These are phyloP conservation scores for Calypte anna DNA, from an alignment of 2,113 vertebrate genomes.

Conservation along the genomic window DNA sequence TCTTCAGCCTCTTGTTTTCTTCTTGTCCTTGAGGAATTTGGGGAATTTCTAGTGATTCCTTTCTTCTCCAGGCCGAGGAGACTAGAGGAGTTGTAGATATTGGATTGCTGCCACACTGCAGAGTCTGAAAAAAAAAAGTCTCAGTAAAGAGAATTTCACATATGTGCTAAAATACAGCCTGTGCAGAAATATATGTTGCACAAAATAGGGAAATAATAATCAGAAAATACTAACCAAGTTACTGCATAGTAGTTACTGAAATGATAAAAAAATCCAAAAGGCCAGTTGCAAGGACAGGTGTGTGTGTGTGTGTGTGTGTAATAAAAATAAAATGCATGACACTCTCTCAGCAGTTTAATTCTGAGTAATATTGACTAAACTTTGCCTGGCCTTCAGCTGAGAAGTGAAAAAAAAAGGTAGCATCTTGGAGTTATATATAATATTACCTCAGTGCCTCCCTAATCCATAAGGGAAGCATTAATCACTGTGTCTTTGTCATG, in stretches of 20 bases:
- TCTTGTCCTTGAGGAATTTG: background rate
- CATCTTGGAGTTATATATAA: background rate
- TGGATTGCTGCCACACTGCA: background rate
- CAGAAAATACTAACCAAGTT: background rate
- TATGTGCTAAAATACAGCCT: background rate
- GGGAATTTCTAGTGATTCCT: background rate
- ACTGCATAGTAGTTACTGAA: background rate
- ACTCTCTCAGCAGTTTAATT: background rate
- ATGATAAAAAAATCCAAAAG: background rate
- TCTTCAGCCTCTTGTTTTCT: background rate
- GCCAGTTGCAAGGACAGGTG: background rate
- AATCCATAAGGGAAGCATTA: constrained; percentile 36
- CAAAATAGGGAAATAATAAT: background rate
- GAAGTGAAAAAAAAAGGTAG: background rate
- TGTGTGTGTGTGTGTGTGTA: background rate
- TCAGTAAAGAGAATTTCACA: background rate
- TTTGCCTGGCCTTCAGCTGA: constrained; percentile 25
- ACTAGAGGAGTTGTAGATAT: background rate
- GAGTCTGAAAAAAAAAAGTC: background rate
- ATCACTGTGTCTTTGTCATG: constrained; percentile 50
- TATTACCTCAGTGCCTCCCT: constrained; percentile 17
- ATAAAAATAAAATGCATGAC: background rate
- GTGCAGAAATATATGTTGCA: background rate
- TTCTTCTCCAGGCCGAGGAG: background rate
- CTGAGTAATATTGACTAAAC: background rate